Evolutionary conservation across 2,888 invertebrate species (phyloP).

Genomic region (Eulithis testata): DNA sequence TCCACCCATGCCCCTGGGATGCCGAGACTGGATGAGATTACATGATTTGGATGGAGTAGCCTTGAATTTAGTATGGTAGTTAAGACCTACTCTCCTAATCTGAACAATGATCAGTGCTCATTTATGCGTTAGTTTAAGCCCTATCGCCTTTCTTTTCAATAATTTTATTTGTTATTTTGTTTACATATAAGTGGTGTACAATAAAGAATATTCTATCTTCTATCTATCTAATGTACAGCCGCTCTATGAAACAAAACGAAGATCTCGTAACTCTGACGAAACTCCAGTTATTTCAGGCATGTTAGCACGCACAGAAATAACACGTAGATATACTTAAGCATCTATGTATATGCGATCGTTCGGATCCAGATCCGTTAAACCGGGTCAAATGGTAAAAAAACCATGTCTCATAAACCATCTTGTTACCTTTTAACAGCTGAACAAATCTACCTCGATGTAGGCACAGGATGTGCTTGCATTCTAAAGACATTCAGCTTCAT

Average conservation of each 20-base stretch:
- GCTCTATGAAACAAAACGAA: conserved; percentile 46
- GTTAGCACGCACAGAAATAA: conserved; percentile 55
- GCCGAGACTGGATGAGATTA: too few relatives aligned
- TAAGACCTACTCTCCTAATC: too few relatives aligned
- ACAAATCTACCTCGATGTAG: too few relatives aligned
- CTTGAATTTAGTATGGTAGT: too few relatives aligned
- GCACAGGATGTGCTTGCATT: not conserved
- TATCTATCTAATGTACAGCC: conserved; percentile 4
- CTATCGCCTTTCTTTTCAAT: not conserved
- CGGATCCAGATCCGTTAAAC: conserved; percentile 13
- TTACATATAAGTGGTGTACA: too few relatives aligned
- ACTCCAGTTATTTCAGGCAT: conserved; percentile 58
- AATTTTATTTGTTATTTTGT: too few relatives aligned
- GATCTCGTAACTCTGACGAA: conserved; percentile 51
- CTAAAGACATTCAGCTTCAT: not conserved
- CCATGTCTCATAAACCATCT: too few relatives aligned
- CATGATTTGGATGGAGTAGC: too few relatives aligned
- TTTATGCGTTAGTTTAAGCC: too few relatives aligned
- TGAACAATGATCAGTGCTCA: too few relatives aligned
- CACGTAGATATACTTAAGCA: conserved; percentile 2
- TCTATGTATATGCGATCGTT: not conserved
- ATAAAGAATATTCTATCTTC: too few relatives aligned
- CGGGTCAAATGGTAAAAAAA: not conserved
- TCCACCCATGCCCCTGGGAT: too few relatives aligned
- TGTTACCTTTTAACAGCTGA: not conserved